These are phyloP conservation scores for Phaedon cochleariae DNA, from an alignment of 2,888 invertebrate genomes.

Conservation along the genomic window DNA sequence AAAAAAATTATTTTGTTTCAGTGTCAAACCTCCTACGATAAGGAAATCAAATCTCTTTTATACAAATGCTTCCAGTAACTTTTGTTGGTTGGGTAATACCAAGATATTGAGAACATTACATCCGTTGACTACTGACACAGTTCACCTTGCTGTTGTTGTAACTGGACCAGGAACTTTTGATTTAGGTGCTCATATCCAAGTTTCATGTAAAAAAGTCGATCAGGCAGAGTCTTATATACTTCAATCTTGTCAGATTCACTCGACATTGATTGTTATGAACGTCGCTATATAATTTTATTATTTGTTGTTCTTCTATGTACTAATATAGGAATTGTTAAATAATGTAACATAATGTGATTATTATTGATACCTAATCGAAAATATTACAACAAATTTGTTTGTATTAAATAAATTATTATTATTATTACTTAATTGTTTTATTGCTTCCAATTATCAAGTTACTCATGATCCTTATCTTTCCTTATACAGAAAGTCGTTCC, in stretches of 20 bases:
- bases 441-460: not conserved
- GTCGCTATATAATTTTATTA: conserved; percentile 40
- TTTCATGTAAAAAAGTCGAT: conserved; percentile 57
- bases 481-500: not conserved
- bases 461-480: not conserved
- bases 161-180: conserved; percentile 74
- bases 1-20: conserved; percentile 34
- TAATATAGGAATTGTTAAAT: conserved; percentile 28
- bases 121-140: conserved; percentile 53
- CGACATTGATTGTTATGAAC: conserved; percentile 54
- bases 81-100: conserved; percentile 58
- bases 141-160: conserved; percentile 65
- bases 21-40: conserved; percentile 27
- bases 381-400: not conserved
- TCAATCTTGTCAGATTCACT: conserved; percentile 56
- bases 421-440: conserved; percentile 12
- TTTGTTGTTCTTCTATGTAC: conserved; percentile 21
- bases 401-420: conserved; percentile 30
- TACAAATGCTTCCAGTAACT: conserved; percentile 56
- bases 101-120: conserved; percentile 52
- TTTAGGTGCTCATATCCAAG: conserved; percentile 70
- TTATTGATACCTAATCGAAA: conserved; percentile 2
- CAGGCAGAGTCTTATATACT: conserved; percentile 49
- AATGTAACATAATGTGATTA: conserved; percentile 30
- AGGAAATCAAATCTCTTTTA: conserved; percentile 36